A percentile compares a stretch with the other conserved stretches of the same genome.
Evolutionary conservation across 2,797 vertebrate genomes (phyloP).

Genomic region (Schizothorax lantsangensis): DNA sequence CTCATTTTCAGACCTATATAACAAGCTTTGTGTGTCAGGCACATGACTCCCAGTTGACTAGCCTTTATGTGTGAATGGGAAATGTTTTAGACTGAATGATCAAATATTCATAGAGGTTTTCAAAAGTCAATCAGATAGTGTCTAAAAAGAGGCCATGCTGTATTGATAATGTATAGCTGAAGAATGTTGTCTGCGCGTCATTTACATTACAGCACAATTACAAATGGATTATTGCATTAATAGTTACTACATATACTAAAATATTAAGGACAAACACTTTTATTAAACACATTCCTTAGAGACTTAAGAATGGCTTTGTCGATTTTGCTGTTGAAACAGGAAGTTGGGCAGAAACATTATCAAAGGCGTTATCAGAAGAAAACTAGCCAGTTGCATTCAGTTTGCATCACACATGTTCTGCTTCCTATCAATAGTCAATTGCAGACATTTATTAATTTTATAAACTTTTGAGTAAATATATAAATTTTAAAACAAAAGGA

Average conservation of each 20-base stretch:
- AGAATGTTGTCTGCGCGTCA: neutral
- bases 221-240: neutral
- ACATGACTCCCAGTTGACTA: slow-evolving; percentile 52
- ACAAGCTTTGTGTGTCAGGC: slow-evolving; percentile 66
- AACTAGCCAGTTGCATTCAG: neutral
- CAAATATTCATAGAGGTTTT: slow-evolving; percentile 13
- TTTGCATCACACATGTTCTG: neutral
- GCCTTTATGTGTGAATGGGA: slow-evolving; percentile 31
- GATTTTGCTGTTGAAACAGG: neutral
- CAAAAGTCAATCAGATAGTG: neutral
- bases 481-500: no score
- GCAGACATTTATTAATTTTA: no score
- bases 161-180: neutral
- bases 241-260: neutral
- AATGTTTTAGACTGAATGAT: neutral
- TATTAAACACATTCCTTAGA: neutral
- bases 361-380: neutral
- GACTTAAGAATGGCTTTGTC: neutral
- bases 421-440: neutral
- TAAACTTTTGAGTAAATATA: no score
- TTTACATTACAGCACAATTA: neutral
- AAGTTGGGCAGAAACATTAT: neutral
- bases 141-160: neutral
- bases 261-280: neutral
- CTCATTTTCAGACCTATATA: slow-evolving; percentile 78